Base-by-base conservation (phyloP, 1,140 invertebrate genomes). In the Pseudomyrmex pallidus region DNA sequence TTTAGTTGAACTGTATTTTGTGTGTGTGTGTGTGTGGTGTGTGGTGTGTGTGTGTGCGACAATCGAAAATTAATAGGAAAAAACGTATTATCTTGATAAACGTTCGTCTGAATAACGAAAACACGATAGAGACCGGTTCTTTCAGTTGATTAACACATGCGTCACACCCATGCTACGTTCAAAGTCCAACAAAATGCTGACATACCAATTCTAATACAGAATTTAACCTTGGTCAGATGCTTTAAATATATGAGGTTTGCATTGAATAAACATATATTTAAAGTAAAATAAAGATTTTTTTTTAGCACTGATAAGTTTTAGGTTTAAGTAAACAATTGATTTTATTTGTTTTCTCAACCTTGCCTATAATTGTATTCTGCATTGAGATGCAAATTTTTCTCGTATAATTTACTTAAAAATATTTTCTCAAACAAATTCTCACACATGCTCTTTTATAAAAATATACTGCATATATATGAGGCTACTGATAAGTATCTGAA, bases 171-270 rank as follows among this genome's bases (percentile, higher is more conserved):
- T 61, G 54, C 48, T 20, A 50, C 66, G 76, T 50, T 70, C 76
- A 80, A 80, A 80, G 76, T 80, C 66, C 76, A 72, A 5, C n/a
- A 59, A 80, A 72, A 44, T 80, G 76, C 64, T 80, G 66, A 80
- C 20, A 80, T 67, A 77, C 25, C 25, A 67, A 22, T 72, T 59
- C 48, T 59, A 70, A 80, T 5, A 20, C 8, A 2, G 15, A 59
- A 78, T 80, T 59, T 13, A 12, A 9, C n/a, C 15, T 70, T 70
- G 54, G 44, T 8, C 20, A 80, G 44, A 8, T 78, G 35, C 20
- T 22, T 70, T 25, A 10, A 68, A 68, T 9, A 12, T 9, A n/a
- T 12, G 5, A 50, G 17, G 17, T 46, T 44, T 9, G 35, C 15
- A 64, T 44, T 64, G 8, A 8, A 17, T 46, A 15, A 64, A 17